Evolutionary conservation across 2,888 invertebrate species (phyloP), one percentile per base, ranked within the genome.

Genomic region (Hypomecis atomaria): DNA sequence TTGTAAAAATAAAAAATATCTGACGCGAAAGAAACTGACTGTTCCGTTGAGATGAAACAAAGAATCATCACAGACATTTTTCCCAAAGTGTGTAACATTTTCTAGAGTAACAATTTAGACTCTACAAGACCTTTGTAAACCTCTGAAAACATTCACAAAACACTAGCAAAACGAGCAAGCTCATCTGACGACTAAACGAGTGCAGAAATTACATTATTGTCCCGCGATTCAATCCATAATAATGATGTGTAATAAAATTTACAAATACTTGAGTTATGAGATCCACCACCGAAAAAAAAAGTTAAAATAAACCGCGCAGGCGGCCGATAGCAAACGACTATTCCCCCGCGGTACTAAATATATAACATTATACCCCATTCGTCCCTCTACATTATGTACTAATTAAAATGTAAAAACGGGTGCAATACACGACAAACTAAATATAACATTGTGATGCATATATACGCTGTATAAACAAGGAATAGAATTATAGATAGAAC

Each of bases 361-460:
- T 68, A 66, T 69, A 72, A 68, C 69, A 69, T 59, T 72, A 70
- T 69, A 71, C 71, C 76, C 77, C 79, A 77, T 76, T 75, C 76
- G 71, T 78, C 71, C 75, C 70, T 76, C 81, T 79, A 81, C 77
- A 62, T 68, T 75, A 86, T 87, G 87, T 87, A 88, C 88, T 87
- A 88, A 87, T 88, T 88, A 87, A 88, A 89, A 87, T 88, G 87
- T 87, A 86, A 82, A 77, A 75, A 65, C 68, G 73, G 76, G 74
- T 84, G 81, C 82, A 81, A 81, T 67, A 73, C 58, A 69, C 67
- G 73, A 75, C 53, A 63, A 49, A 68, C 44, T 23, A 23, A 23
- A 23, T 71, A 74, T 67, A 81, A 70, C 48, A 49, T 34, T 69
- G 79, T 73, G 74, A 82, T 75, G 78, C 78, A 82, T 79, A 82